Evolutionary conservation across 2,797 vertebrate species (phyloP), one percentile per base, ranked within the genome.

Genomic region (Peromyscus eremicus): DNA sequence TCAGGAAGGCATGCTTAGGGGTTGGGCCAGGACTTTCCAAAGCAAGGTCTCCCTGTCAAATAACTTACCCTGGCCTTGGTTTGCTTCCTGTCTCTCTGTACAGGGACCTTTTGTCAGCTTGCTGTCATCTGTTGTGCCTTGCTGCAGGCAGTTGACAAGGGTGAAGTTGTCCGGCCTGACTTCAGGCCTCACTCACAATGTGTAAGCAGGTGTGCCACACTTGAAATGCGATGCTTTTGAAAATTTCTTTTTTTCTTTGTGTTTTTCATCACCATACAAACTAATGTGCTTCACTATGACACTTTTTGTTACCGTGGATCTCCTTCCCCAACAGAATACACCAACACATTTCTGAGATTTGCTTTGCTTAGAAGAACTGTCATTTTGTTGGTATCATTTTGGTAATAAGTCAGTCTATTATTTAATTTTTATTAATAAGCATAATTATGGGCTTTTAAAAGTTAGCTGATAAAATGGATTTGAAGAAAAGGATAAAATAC

Each of bases 191-290:
- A 85, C 82, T 85, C 92, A 37, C 10, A 68, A 70, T 21, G 92
- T 89, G 40, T 57, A 90, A 27, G 55, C 40, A n/a, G 34, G 7
- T 0, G 34, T 60, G 92, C 6, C 77, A 83, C 2, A 89, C 17
- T 86, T 97, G 57, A 94, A 92, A 75, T 94, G 76, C 80, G 96
- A 27, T 86, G 90, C 90, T 92, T 60, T 25, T 46, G 9, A n/a
- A 68, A 68, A 21, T 29, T 43, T 70, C 8, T 21, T 81, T 60
- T 7, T 55, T 60, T 82, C 9, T 57, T 27, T 87, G 23, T 55
- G 66, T 37, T 40, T 14, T 25, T 57, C 34, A 34, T 76, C 25
- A 25, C 17, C 37, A 25, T 46, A 34, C 19, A 60, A 32, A 25
- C 6, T 12, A 19, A 27, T 37, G 34, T 37, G 49, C 27, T 34